These are phyloP conservation scores for Thryonomys swinderianus DNA, from an alignment of 2,113 vertebrate genomes.

Conservation along the genomic window DNA sequence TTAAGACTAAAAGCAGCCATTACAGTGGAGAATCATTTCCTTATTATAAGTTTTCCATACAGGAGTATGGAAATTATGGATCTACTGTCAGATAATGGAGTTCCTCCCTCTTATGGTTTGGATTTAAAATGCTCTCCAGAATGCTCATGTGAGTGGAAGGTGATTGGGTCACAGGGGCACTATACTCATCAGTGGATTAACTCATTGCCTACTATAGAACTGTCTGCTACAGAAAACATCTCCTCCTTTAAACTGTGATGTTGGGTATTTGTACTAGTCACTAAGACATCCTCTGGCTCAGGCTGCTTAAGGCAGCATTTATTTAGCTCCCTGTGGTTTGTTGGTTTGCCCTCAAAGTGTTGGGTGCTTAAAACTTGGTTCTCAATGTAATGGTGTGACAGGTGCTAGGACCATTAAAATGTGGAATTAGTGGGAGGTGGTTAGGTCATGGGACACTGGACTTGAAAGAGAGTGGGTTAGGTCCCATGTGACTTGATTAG, in stretches of 20 bases:
- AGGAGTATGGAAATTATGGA: accelerated
- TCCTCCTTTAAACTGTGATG: neutral
- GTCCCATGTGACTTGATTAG: neutral
- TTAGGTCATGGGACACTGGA: neutral
- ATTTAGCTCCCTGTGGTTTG: no score
- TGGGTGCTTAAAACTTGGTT: neutral
- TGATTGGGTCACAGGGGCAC: neutral
- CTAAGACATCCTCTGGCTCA: neutral
- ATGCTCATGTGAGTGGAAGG: neutral
- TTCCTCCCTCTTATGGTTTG: neutral
- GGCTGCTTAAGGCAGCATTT: no score
- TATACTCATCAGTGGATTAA: neutral
- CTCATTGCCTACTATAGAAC: neutral
- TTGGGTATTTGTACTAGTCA: neutral
- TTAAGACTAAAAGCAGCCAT: neutral
- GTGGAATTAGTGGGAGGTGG: neutral
- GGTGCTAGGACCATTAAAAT: neutral
- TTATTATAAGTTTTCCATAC: neutral
- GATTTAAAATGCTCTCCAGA: neutral
- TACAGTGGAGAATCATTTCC: neutral
- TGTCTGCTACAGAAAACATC: neutral
- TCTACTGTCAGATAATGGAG: neutral
- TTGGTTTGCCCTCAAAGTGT: neutral
- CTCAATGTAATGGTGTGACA: neutral
- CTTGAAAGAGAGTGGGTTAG: neutral